Conservation (phyloP, 2,113 vertebrate species). For the Capricornis sumatraensis region DNA sequence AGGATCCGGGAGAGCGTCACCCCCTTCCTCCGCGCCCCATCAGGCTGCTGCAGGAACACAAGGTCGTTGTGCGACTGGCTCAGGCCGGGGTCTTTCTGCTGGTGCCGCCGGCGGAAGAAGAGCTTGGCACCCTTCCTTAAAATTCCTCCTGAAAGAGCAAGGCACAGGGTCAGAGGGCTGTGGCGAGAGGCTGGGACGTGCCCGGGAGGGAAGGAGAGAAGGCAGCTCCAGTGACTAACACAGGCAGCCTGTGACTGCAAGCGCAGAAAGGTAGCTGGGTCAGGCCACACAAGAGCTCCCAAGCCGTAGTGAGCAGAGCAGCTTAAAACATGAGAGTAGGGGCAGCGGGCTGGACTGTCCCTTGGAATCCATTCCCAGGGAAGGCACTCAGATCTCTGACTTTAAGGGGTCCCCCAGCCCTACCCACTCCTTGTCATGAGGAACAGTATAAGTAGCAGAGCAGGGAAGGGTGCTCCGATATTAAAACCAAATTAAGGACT, state of each 20-base stretch:
- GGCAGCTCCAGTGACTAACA: accelerated
- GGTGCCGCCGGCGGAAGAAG: conserved; percentile 93
- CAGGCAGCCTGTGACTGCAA: accelerated
- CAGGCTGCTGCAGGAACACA: conserved; percentile 90
- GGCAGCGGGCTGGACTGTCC: accelerated
- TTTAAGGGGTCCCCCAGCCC: not conserved
- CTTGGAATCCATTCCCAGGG: accelerated
- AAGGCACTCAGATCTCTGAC: accelerated
- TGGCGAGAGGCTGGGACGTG: accelerated
- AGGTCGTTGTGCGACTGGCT: conserved; percentile 98
- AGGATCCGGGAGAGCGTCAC: conserved; percentile 88
- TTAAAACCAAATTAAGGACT: not conserved
- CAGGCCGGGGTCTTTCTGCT: conserved; percentile 95
- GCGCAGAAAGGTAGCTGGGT: accelerated
- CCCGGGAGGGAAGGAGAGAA: accelerated
- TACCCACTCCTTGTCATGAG: not conserved
- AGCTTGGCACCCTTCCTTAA: conserved; percentile 92
- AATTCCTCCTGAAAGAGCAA: conserved; percentile 85
- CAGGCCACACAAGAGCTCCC: not conserved
- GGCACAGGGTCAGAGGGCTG: not conserved
- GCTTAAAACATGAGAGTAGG: accelerated
- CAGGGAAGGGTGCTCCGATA: accelerated
- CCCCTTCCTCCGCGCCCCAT: conserved; percentile 85
- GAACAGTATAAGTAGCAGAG: not conserved
- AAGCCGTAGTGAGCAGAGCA: not conserved